phyloP scores from a whole-genome alignment of 2,113 vertebrate species.

The Antechinus flavipes region DNA sequence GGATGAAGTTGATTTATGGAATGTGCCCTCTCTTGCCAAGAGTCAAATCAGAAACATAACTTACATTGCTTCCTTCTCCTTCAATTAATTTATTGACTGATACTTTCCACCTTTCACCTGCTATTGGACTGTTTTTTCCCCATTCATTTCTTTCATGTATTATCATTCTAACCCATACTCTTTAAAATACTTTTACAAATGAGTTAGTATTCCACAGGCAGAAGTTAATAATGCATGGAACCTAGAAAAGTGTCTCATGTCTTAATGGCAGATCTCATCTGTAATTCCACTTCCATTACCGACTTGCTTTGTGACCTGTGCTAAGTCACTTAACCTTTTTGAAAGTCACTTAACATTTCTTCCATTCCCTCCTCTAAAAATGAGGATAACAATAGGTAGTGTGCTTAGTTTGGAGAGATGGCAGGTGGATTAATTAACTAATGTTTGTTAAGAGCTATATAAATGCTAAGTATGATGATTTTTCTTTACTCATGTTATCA shows the following conservation, averaged over 20 bases:
- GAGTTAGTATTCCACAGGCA: neutral
- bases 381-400: slow-evolving; percentile 69
- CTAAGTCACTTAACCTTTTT: slow-evolving; percentile 80
- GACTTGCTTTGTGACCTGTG: slow-evolving; percentile 72
- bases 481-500: slow-evolving; percentile 63
- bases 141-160: neutral
- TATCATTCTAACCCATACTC: neutral
- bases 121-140: slow-evolving; percentile 22
- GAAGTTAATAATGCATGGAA: slow-evolving; percentile 5
- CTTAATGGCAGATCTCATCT: slow-evolving; percentile 46
- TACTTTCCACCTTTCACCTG: neutral
- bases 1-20: neutral
- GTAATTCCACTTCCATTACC: slow-evolving; percentile 62
- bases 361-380: slow-evolving; percentile 55
- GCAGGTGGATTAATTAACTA: slow-evolving; percentile 72
- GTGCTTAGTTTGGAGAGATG: slow-evolving; percentile 56
- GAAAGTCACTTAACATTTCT: slow-evolving; percentile 79
- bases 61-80: neutral
- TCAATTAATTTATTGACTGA: neutral
- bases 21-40: neutral
- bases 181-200: neutral
- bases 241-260: slow-evolving; percentile 20
- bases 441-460: slow-evolving; percentile 75
- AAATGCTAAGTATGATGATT: slow-evolving; percentile 79
- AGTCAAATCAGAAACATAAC: neutral